Base-by-base conservation (phyloP, 2,797 vertebrate species). In the Scolopax bukidnonensis region DNA sequence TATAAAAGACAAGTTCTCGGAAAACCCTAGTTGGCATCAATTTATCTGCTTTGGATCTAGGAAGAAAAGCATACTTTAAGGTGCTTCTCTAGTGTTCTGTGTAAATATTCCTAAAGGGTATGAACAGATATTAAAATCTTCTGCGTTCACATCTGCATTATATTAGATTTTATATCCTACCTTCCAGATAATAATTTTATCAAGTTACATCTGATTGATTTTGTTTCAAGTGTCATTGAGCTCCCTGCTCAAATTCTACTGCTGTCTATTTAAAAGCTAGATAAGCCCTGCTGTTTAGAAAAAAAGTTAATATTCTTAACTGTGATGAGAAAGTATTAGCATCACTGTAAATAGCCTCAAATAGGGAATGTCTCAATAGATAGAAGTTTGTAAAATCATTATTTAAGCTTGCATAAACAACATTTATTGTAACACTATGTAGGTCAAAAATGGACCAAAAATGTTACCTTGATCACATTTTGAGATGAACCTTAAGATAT, bases 181-280 rank as follows among this genome's bases (percentile, higher is more conserved):
- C 45, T 93, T 89, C 41, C 57, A 93, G 76, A 54, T 74, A 75
- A 81, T 80, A 91, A 64, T 84, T 83, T 84, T 89, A 91, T 80
- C 61, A 76, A 75, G 32, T 56, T 76, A 63, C 68, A 84, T 76
- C 40, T 33, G 68, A 76, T 87, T 74, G 86, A 94, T 91, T 96
- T 92, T 76, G 77, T 95, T 97, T 91, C 64, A 80, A 94, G 97
- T 84, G 65, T 94, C 79, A 85, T 41, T 68, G 70, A 89, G 17
- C 71, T 84, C 90, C 36, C 69, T 94, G 86, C 57, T 88, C 51
- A 67, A 93, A 80, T 92, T 93, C 33, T 85, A 32, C 30, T 78
- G 59, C 28, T 78, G 27, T 57, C 65, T 95, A 4, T 90, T 89
- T 95, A 87, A 92, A 89, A 81, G 9, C 19, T 76, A 59, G 65